A percentile compares a stretch with the other conserved stretches of the same genome.
These are phyloP conservation scores for Ceramica pisi DNA, from an alignment of 2,888 invertebrate species.

Conservation along the genomic window DNA sequence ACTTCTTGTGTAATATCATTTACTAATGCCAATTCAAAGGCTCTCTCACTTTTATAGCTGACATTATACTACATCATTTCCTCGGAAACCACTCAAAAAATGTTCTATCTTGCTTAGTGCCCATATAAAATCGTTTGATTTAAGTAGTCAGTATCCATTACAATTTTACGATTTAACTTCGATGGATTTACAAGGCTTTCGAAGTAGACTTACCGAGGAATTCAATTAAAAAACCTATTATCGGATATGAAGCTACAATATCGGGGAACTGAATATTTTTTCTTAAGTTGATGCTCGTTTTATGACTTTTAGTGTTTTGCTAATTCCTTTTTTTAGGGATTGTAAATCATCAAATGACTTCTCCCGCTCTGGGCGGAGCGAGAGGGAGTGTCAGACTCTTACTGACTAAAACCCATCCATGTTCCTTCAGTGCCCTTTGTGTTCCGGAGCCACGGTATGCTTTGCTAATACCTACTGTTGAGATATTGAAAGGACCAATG, in stretches of 20 bases:
- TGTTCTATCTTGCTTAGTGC: conserved; percentile 38
- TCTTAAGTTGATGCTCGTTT: conserved; percentile 1
- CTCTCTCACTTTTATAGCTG: conserved; percentile 38
- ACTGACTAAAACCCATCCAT: too few relatives aligned
- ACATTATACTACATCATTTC: conserved; percentile 35
- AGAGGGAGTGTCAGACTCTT: too few relatives aligned
- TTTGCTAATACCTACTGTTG: too few relatives aligned
- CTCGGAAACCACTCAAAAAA: conserved; percentile 34
- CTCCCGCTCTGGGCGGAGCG: too few relatives aligned
- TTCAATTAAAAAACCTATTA: conserved; percentile 52
- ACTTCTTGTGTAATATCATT: conserved; percentile 8
- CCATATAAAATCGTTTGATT: conserved; percentile 55
- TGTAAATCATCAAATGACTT: too few relatives aligned
- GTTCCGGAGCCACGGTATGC: too few relatives aligned
- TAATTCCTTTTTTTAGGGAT: too few relatives aligned
- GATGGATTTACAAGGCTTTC: conserved; percentile 55
- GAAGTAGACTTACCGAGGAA: conserved; percentile 43
- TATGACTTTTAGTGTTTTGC: background rate
- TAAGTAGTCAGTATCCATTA: conserved; percentile 47
- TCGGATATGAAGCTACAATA: conserved; percentile 34
- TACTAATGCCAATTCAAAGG: background rate
- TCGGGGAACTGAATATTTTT: conserved; percentile 1
- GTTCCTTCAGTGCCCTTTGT: too few relatives aligned
- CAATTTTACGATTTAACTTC: conserved; percentile 45
- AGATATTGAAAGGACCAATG: too few relatives aligned